Evolutionary conservation across 2,113 vertebrate species (phyloP), one percentile per base, ranked within the genome.

Genomic region (Apteryx owenii): DNA sequence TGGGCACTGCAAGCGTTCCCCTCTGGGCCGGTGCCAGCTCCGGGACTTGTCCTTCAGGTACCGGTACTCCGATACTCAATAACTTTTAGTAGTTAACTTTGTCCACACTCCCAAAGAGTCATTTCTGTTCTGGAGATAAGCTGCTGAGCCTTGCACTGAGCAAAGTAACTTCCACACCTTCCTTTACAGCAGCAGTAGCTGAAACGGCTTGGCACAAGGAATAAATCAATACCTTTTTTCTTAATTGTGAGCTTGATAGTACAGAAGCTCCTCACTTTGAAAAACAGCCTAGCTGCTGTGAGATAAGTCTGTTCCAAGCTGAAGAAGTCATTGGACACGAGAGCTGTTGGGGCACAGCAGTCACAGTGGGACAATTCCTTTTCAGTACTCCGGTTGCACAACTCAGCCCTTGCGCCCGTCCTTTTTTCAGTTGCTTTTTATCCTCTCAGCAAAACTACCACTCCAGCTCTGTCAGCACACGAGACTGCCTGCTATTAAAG

Each of bases 51-150:
- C 31, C 56, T 60, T 60, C 29, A 33, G 56, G 56, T 58, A 58
- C 16, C 7, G 15, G 54, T 29, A 38, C 36, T 38, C 40, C 29
- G 28, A 60, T n/a, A 56, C 2, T 54, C 33, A 71, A 78, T 40
- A 5, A 19, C 36, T 33, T 54, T 36, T 29, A 7, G 0, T 79
- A n/a, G 10, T 48, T 66, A 93, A 33, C 78, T 82, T 84, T 31
- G 26, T 56, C n/a, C 48, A 12, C 0, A 0, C 31, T 79, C 40
- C 44, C 48, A 13, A 64, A 69, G 54, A 80, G 66, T 18, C 0
- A 0, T 25, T 80, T 64, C 62, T 61, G 44, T 65, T 46, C 40
- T 56, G 14, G 56, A 60, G 81, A 62, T 19, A 38, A 64, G 42
- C 16, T 83, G 29, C 33, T 38, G 44, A 71, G 64, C n/a, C 25